phyloP scores from a whole-genome alignment of 2,113 vertebrate species.

The Clarias macrocephalus region DNA sequence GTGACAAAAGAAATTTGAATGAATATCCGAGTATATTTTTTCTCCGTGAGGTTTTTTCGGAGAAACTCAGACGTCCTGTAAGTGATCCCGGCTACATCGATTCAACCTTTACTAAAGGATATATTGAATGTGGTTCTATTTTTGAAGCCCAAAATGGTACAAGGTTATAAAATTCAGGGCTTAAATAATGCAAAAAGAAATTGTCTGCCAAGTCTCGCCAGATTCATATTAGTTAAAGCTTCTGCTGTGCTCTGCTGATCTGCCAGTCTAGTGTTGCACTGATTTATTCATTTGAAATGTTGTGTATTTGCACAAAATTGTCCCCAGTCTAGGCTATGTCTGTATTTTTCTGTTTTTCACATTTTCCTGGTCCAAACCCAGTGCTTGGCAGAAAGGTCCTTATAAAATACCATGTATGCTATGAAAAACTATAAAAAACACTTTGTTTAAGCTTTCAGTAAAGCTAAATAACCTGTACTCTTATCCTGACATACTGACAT shows the following conservation, averaged over 20 bases:
- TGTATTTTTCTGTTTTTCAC: not conserved
- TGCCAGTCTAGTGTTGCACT: not conserved
- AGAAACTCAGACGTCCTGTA: not conserved
- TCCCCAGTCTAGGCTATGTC: not conserved
- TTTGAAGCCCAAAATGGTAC: not conserved
- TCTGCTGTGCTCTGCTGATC: slow-evolving; percentile 15
- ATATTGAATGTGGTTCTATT: not conserved
- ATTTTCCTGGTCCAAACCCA: not conserved
- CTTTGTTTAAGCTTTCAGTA: not conserved
- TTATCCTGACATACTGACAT: slow-evolving; percentile 13
- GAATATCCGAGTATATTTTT: not conserved
- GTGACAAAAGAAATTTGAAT: not conserved
- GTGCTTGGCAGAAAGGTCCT: not conserved
- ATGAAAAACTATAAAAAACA: not conserved
- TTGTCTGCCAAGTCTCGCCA: slow-evolving; percentile 2
- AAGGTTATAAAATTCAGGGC: not conserved
- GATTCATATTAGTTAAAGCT: slow-evolving; percentile 17
- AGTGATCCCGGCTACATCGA: not conserved
- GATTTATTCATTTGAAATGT: slow-evolving; percentile 15
- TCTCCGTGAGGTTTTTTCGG: not conserved
- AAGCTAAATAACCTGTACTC: slow-evolving; percentile 8
- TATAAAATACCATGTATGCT: not conserved
- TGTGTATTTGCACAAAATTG: not conserved
- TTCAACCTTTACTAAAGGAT: not conserved
- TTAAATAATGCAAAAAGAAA: slow-evolving; percentile 5